phyloP scores from a whole-genome alignment of 2,888 invertebrate genomes.

The Drosophila differens region DNA sequence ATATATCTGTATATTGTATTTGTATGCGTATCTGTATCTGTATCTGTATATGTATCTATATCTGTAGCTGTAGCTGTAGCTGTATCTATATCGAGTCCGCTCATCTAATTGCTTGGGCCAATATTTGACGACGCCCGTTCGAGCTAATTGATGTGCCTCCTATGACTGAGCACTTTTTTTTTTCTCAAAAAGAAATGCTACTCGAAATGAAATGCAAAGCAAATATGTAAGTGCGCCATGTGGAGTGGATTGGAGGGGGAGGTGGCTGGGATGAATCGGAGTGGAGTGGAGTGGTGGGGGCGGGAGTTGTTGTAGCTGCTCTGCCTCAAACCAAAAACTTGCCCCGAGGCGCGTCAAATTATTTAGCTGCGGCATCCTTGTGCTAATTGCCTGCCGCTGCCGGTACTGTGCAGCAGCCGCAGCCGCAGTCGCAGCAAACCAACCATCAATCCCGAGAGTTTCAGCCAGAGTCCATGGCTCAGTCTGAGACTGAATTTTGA shows the following conservation, averaged over 20 bases:
- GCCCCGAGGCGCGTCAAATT: conserved; percentile 70
- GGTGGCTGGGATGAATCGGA: neutral
- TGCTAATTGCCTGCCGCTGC: conserved; percentile 71
- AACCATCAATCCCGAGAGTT: conserved; percentile 73
- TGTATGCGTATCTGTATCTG: neutral
- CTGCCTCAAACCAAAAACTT: conserved; percentile 37
- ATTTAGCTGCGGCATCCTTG: conserved; percentile 80
- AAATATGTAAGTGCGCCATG: conserved; percentile 71
- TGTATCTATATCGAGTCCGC: neutral
- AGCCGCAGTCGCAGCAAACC: conserved; percentile 31
- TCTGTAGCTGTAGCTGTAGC: neutral
- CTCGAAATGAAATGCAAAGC: conserved; percentile 45
- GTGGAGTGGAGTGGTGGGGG: conserved; percentile 8
- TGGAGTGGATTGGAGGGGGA: conserved; percentile 5
- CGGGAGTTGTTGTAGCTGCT: conserved; percentile 4
- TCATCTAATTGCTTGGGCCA: conserved; percentile 55
- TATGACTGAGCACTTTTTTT: conserved; percentile 26
- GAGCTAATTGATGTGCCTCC: conserved; percentile 52
- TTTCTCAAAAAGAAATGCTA: conserved; percentile 19
- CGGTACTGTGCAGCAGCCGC: conserved; percentile 71
- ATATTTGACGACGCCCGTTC: conserved; percentile 71
- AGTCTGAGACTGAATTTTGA: conserved; percentile 41
- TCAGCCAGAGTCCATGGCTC: conserved; percentile 20
- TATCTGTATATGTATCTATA: neutral
- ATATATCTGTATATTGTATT: conserved; percentile 27